Conservation (phyloP, 2,797 vertebrate species). For the Platalea minor region DNA sequence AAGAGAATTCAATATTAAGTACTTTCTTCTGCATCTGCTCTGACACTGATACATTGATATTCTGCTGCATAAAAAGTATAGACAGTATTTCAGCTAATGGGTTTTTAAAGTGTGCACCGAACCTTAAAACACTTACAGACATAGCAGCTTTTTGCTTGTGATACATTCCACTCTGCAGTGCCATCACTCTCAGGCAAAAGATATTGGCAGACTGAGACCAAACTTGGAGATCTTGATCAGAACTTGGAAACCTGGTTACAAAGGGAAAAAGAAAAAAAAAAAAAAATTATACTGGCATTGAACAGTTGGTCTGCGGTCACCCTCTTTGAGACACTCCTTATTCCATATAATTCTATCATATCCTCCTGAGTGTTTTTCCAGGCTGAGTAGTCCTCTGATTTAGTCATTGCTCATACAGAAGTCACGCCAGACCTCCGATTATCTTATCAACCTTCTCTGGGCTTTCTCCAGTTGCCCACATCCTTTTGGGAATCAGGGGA, state of each 20-base stretch:
- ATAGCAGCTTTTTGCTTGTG: not conserved
- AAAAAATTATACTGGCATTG: too few relatives aligned
- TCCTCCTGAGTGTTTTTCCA: not conserved
- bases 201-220: not conserved
- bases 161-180: not conserved
- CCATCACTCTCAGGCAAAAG: not conserved
- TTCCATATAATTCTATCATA: not conserved
- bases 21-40: not conserved
- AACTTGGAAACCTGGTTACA: not conserved
- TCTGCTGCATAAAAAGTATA: not conserved
- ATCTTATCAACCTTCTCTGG: not conserved
- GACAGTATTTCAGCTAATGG: not conserved
- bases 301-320: not conserved
- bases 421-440: not conserved
- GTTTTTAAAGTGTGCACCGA: not conserved
- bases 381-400: not conserved
- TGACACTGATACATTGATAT: not conserved
- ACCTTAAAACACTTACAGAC: not conserved
- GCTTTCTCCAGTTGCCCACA: not conserved
- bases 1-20: slow-evolving; percentile 18
- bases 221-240: not conserved
- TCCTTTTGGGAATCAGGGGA: not conserved
- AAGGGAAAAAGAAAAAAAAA: not conserved
- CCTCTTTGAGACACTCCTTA: not conserved
- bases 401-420: not conserved